Evolutionary conservation across 2,113 vertebrate species (phyloP), one percentile per base, ranked within the genome.

Genomic region (Lonchura striata): DNA sequence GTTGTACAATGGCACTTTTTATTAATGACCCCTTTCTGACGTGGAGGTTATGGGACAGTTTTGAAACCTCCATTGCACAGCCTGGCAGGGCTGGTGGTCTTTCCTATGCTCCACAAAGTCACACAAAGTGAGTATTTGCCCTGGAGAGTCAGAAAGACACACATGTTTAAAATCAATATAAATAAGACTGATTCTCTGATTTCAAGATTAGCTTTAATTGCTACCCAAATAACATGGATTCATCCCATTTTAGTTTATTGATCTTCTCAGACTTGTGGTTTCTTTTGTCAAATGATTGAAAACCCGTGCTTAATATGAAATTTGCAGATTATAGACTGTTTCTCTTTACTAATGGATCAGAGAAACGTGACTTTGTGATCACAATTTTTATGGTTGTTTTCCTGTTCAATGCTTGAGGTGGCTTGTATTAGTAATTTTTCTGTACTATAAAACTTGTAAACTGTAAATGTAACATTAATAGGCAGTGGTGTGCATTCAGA

Each of bases 401-500:
- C 76, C 77, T 64, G 56, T 44, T 74, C 16, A 3, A 41, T 93
- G 87, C 24, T 91, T 44, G 35, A 66, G 47, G 33, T 93, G 44
- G 22, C 64, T 83, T 82, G 49, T 83, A 81, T 94, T 94, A 92
- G 74, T 82, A 87, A 83, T 88, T 88, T 80, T 80, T 49, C 52
- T 88, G 44, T 66, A 23, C 75, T 70, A 28, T 90, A 80, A 91
- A 95, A 82, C 28, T 74, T 89, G 61, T 92, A 86, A 90, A 80
- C 47, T 69, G 18, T 65, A 82, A 91, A 90, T 47, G 70, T 82
- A 35, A 87, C 90, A 68, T 93, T 94, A 92, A 90, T 80, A 53
- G 70, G n/a, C 68, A 81, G 59, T 78, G 69, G 30, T 83, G 64
- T 92, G 66, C 71, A 81, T 75, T 94, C 64, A 93, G 54, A 60